These are phyloP conservation scores for Scortum barcoo DNA, from an alignment of 2,113 vertebrate genomes.

Conservation along the genomic window DNA sequence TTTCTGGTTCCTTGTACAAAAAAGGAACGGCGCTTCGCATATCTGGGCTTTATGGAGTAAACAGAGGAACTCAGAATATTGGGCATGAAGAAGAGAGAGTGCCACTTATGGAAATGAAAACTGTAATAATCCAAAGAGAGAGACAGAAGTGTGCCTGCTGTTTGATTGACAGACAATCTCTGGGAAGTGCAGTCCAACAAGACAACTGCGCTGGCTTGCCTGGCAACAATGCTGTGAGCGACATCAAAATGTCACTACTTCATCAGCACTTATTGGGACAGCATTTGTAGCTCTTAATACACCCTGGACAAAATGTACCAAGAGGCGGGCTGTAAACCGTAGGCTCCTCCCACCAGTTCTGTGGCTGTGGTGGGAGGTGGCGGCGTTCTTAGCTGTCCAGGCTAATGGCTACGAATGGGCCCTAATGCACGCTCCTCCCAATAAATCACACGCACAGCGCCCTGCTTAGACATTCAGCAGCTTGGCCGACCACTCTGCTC, in stretches of 20 bases:
- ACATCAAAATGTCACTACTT: not conserved
- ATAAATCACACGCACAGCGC: slow-evolving; percentile 81
- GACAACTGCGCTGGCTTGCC: not conserved
- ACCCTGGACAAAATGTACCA: slow-evolving; percentile 39
- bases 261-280: slow-evolving; percentile 9
- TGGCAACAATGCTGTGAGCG: not conserved
- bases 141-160: too few relatives aligned
- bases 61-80: not conserved
- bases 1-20: not conserved
- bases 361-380: slow-evolving; percentile 55
- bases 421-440: slow-evolving; percentile 75
- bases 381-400: slow-evolving; percentile 82
- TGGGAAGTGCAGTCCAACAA: not conserved
- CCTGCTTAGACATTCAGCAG: slow-evolving; percentile 81
- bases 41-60: not conserved
- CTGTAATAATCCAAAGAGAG: not conserved
- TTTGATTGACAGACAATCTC: slow-evolving; percentile 20
- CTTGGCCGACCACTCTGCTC: slow-evolving; percentile 75
- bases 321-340: not conserved
- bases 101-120: not conserved
- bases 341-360: slow-evolving; percentile 36
- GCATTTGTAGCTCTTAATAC: slow-evolving; percentile 16
- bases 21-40: not conserved
- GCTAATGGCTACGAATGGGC: slow-evolving; percentile 76
- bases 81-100: not conserved